Evolutionary conservation across 2,797 vertebrate genomes (phyloP).

Genomic region (Ptychobarbus kaznakovi): DNA sequence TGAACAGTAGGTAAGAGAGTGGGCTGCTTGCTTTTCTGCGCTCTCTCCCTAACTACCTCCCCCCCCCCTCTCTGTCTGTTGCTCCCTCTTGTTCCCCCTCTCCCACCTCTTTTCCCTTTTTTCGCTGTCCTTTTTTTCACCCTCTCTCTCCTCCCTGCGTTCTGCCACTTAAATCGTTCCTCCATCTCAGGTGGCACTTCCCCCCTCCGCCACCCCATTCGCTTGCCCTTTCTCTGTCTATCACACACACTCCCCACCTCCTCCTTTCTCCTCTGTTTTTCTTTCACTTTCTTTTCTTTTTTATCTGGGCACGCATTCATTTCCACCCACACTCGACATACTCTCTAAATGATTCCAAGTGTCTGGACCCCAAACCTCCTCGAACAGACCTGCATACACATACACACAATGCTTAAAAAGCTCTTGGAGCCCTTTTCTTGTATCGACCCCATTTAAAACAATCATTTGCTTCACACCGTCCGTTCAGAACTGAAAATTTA

Average conservation of each 20-base stretch:
- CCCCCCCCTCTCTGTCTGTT: slow-evolving; percentile 62
- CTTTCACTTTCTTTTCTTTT: slow-evolving; percentile 80
- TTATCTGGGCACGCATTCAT: slow-evolving; percentile 84
- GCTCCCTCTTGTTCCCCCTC: slow-evolving; percentile 53
- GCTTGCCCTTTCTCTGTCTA: slow-evolving; percentile 58
- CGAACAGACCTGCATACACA: slow-evolving; percentile 57
- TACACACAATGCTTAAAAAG: slow-evolving; percentile 46
- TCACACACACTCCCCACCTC: slow-evolving; percentile 56
- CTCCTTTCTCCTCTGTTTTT: slow-evolving; percentile 73
- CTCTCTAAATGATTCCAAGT: slow-evolving; percentile 86
- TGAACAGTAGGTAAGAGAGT: slow-evolving; percentile 81
- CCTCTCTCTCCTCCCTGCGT: slow-evolving; percentile 48
- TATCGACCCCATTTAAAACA: slow-evolving; percentile 21
- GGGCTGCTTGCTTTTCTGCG: slow-evolving; percentile 76
- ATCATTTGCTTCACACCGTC: slow-evolving; percentile 17
- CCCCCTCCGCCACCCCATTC: slow-evolving; percentile 63
- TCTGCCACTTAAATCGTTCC: slow-evolving; percentile 47
- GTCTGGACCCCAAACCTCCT: slow-evolving; percentile 79
- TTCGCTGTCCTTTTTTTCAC: slow-evolving; percentile 60
- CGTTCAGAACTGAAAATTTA: neutral
- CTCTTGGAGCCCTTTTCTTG: slow-evolving; percentile 34
- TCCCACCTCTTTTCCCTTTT: slow-evolving; percentile 51
- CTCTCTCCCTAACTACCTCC: slow-evolving; percentile 66
- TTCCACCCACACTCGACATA: slow-evolving; percentile 83
- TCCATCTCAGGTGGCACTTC: slow-evolving; percentile 61